Base-by-base conservation (phyloP, 2,797 vertebrate genomes). In the Cirrhinus mrigala region DNA sequence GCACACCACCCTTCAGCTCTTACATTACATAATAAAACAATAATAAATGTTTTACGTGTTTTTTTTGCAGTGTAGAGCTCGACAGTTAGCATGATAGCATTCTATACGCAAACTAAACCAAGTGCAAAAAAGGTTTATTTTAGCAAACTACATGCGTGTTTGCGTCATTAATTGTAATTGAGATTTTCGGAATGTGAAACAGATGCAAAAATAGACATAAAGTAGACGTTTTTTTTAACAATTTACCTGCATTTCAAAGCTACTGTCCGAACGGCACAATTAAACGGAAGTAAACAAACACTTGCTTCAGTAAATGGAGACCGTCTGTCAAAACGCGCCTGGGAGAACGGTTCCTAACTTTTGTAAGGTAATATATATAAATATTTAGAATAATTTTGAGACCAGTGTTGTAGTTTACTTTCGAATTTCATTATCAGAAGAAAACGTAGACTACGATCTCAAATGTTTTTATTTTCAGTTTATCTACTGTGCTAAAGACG, bases 201-300 rank as follows among this genome's bases (percentile, higher is more conserved):
- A 48, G 24, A 16, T 24, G 22, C 1, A 16, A 44, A 62, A 48
- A 64, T 24, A 0, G 4, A 11, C 24, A 22, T 9, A n/a, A 48
- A 48, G 4, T 64, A 27, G 9, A 14, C 6, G 18, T 37, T 37
- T 37, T 20, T 4, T 68, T 24, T 9, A 60, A 44, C 9, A 7
- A 22, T 44, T 46, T 79, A 84, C 83, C 83, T 84, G 83, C 83
- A 84, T 84, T 58, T 84, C n/a, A 29, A 9, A 11, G 37, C 1
- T 2, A 11, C 46, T 3, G 24, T 12, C 33, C 11, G 3, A 56
- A 78, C 48, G 2, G 7, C n/a, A 77, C 27, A 18, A 40, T n/a
- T 4, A 4, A 79, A 16, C 83, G 37, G 83, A 79, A 79, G 75
- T 84, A 84, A 84, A 84, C 64, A 84, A 84, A 68, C 15, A 1